These are phyloP conservation scores for Gouania willdenowi DNA, from an alignment of 2,797 vertebrate species.

Conservation along the genomic window DNA sequence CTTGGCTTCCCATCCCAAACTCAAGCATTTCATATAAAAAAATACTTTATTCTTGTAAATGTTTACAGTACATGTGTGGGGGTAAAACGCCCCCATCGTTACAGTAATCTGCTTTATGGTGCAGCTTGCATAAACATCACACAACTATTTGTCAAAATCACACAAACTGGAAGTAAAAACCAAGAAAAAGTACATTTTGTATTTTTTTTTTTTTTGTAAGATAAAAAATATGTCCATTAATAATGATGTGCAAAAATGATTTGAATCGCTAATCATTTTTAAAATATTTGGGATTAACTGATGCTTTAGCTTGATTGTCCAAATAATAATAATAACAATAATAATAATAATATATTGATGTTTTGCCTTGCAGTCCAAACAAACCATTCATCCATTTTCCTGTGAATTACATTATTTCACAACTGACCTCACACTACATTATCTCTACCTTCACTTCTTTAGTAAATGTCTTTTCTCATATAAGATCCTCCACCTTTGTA, in stretches of 20 bases:
- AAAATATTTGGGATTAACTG: slow-evolving; percentile 49
- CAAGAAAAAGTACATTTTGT: slow-evolving; percentile 4
- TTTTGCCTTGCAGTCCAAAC: slow-evolving; percentile 10
- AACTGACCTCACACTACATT: neutral
- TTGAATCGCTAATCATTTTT: slow-evolving; percentile 37
- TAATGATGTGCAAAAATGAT: slow-evolving; percentile 60
- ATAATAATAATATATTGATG: slow-evolving; percentile 29
- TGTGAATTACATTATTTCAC: slow-evolving; percentile 6
- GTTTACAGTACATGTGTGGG: slow-evolving; percentile 66
- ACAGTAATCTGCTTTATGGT: slow-evolving; percentile 44
- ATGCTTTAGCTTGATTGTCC: slow-evolving; percentile 73
- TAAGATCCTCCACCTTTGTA: slow-evolving; percentile 18
- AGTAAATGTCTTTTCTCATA: slow-evolving; percentile 13
- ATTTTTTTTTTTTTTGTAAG: slow-evolving; percentile 21
- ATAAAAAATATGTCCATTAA: slow-evolving; percentile 55
- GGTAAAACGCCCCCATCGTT: slow-evolving; percentile 25
- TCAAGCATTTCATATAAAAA: slow-evolving; percentile 56
- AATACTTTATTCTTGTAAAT: slow-evolving; percentile 79
- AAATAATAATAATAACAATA: slow-evolving; percentile 64
- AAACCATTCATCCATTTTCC: slow-evolving; percentile 9
- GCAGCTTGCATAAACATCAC: slow-evolving; percentile 63
- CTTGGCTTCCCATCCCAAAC: neutral
- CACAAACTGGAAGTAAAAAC: slow-evolving; percentile 46
- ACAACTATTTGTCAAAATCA: slow-evolving; percentile 50
- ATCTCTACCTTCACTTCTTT: slow-evolving; percentile 15